Evolutionary conservation across 2,113 vertebrate genomes (phyloP).

Genomic region (Hemichromis elongatus): DNA sequence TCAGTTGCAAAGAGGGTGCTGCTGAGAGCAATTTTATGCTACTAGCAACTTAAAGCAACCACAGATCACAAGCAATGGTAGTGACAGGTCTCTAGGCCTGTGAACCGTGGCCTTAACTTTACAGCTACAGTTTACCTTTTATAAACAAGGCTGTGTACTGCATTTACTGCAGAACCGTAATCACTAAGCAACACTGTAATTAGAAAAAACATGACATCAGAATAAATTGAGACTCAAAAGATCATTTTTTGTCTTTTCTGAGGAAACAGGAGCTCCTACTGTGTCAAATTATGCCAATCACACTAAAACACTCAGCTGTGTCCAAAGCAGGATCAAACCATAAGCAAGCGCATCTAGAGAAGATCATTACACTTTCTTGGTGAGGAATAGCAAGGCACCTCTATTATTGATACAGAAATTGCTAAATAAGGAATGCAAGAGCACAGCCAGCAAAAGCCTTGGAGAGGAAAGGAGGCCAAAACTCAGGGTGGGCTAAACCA

Average conservation of each 20-base stretch:
- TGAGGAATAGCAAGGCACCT: not conserved
- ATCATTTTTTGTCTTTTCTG: not conserved
- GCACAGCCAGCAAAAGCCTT: not conserved
- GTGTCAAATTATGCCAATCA: not conserved
- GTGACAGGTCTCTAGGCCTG: not conserved
- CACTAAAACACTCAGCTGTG: not conserved
- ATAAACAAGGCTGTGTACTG: not conserved
- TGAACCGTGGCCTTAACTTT: not conserved
- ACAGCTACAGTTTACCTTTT: not conserved
- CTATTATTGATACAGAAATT: not conserved
- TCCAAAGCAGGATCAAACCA: not conserved
- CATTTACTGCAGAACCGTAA: not conserved
- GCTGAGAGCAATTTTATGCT: not conserved
- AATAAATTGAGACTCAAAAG: not conserved
- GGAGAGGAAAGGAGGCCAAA: not conserved
- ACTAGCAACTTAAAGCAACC: not conserved
- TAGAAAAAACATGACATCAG: not conserved
- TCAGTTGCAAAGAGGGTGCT: not conserved
- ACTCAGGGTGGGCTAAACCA: not conserved
- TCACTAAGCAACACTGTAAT: not conserved
- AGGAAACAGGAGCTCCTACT: not conserved
- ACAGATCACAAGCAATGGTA: not conserved
- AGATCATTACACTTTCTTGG: not conserved
- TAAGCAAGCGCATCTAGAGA: not conserved
- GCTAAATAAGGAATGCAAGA: not conserved